Conservation (phyloP, 2,888 invertebrate genomes). For the Tenodera sinensis region DNA sequence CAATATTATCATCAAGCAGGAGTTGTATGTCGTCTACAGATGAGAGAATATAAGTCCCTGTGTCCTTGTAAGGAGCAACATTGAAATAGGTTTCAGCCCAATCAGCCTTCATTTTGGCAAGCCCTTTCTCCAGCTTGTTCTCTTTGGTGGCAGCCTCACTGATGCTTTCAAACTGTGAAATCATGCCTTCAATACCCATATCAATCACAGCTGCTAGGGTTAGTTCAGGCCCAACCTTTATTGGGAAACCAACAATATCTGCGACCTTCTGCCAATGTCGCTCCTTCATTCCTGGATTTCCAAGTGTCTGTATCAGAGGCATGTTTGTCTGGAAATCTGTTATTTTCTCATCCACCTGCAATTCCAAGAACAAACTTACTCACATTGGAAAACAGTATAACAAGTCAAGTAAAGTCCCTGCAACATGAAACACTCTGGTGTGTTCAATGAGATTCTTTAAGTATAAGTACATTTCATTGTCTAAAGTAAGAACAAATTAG, state of each 20-base stretch:
- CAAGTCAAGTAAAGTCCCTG: neutral
- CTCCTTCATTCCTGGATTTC: constrained; percentile 89
- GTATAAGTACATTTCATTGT: too few species aligned
- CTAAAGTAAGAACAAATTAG: too few species aligned
- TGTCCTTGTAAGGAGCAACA: constrained; percentile 75
- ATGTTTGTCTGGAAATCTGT: constrained; percentile 84
- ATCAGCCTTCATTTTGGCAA: constrained; percentile 84
- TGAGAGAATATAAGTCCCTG: constrained; percentile 86
- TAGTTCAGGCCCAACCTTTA: constrained; percentile 73
- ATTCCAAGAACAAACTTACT: constrained; percentile 13
- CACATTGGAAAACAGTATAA: constrained; percentile 5
- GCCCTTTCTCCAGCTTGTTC: constrained; percentile 83
- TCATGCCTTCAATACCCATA: constrained; percentile 83
- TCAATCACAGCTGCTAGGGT: constrained; percentile 85
- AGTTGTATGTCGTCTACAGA: constrained; percentile 92
- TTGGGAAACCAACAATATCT: constrained; percentile 90
- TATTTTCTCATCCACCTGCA: constrained; percentile 62
- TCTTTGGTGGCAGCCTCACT: constrained; percentile 96
- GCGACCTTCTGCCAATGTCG: constrained; percentile 94
- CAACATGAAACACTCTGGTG: neutral
- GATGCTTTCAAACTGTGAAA: constrained; percentile 84
- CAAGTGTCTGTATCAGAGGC: constrained; percentile 89
- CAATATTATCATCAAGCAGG: constrained; percentile 89
- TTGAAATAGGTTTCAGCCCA: constrained; percentile 80
- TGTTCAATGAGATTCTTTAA: too few species aligned